These are phyloP conservation scores for Ceratina australensis DNA, from an alignment of 1,140 invertebrate genomes.

Conservation along the genomic window DNA sequence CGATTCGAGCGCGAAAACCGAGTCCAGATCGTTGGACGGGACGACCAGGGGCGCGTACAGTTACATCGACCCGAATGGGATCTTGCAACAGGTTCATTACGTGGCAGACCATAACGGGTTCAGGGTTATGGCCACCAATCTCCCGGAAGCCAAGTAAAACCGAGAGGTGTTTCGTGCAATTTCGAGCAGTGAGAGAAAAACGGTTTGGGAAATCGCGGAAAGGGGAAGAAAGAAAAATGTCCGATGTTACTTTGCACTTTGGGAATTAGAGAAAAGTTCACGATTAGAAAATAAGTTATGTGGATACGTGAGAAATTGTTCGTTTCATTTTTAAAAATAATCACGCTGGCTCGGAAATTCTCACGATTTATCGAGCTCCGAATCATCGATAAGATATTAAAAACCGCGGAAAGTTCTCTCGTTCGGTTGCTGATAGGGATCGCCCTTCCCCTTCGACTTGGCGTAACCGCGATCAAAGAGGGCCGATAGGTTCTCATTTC, in stretches of 20 bases:
- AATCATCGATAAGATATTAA: neutral
- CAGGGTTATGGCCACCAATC: constrained; percentile 83
- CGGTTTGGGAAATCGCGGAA: neutral
- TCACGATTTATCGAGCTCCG: neutral
- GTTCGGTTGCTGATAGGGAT: neutral
- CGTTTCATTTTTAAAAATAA: neutral
- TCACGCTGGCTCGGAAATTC: neutral
- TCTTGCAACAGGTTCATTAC: constrained; percentile 84
- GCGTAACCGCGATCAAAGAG: neutral
- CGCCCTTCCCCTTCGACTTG: neutral
- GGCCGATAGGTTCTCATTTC: neutral
- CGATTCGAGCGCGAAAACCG: constrained; percentile 83
- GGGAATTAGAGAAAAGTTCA: neutral
- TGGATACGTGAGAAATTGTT: too few relatives aligned
- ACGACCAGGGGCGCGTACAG: constrained; percentile 85
- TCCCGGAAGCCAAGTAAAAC: constrained; percentile 78
- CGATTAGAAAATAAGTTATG: too few relatives aligned
- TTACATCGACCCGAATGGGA: constrained; percentile 85
- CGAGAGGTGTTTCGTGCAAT: too few relatives aligned
- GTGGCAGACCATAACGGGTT: constrained; percentile 85
- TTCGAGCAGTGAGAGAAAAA: too few relatives aligned
- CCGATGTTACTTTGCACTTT: too few relatives aligned
- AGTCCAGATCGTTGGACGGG: constrained; percentile 83
- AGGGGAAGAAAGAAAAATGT: too few relatives aligned
- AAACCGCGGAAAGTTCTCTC: neutral